phyloP scores from a whole-genome alignment of 53 echinoderm and acorn worm species.

The Mesocentrotus franciscanus region DNA sequence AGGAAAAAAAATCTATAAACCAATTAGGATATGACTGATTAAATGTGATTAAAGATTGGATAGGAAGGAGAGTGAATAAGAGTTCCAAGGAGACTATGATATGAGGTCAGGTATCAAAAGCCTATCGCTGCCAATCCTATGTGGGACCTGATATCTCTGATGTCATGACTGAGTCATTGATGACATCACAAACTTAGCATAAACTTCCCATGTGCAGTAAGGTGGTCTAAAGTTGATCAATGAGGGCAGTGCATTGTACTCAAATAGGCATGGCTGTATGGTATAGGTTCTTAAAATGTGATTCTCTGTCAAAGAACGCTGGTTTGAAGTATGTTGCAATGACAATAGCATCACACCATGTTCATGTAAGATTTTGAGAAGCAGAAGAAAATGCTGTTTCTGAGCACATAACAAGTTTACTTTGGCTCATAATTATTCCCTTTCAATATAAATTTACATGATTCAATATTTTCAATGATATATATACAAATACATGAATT shows the following conservation, averaged over 20 bases:
- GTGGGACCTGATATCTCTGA: slow-evolving; percentile 9
- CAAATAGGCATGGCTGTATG: background rate
- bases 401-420: no score
- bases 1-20: background rate
- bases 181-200: background rate
- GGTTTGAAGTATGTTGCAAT: no score
- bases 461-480: no score
- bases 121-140: background rate
- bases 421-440: no score
- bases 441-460: no score
- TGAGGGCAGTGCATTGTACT: background rate
- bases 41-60: background rate
- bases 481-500: no score
- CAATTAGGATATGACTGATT: slow-evolving; percentile 17
- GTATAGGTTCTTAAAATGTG: background rate
- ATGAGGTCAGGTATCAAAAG: slow-evolving; percentile 42
- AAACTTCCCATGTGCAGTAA: background rate
- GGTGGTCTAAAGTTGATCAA: background rate
- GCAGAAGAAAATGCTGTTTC: no score
- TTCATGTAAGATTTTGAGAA: no score
- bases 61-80: slow-evolving; percentile 25
- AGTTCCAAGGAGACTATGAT: slow-evolving; percentile 12
- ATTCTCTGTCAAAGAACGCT: background rate
- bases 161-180: slow-evolving; percentile 24
- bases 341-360: no score